Base-by-base conservation (phyloP, 2,113 vertebrate genomes). In the Grallaria varia region DNA sequence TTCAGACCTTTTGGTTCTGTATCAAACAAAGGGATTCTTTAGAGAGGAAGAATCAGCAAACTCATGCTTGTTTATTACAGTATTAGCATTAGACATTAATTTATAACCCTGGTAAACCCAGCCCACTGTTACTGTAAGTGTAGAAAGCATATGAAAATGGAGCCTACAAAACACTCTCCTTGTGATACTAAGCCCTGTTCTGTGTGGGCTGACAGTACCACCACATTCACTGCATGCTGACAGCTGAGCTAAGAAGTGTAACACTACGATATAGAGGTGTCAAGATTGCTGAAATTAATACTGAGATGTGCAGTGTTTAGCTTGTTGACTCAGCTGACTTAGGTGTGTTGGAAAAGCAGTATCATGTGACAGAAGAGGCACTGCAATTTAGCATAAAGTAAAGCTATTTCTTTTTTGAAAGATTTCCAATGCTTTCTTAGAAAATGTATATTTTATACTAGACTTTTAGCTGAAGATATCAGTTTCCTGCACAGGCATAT, bases 271-370 rank as follows among this genome's bases (percentile, higher is more conserved):
- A 93, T n/a, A 96, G 89, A 90, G 84, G 85, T 84, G 89, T 93
- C 77, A 80, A 80, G 56, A 74, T 35, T 91, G 62, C 81, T 79
- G 91, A 93, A 96, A 90, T 95, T 94, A 96, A 95, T 94, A 81
- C 49, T 6, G 58, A 68, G 79, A 66, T 81, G 76, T 79, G 49
- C 64, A 18, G 68, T 31, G 62, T 68, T 96, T 50, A 53, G 47
- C 64, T 90, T 76, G 87, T 94, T 94, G 92, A 93, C 67, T 91
- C 94, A 96, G 95, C 75, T 91, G 87, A 67, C 93, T 96, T 9
- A 74, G 92, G 86, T 87, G 83, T 23, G 53, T 45, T 87, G 42
- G 52, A 82, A 45, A 67, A 95, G 69, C 73, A 35, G 60, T 21
- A 83, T 52, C 88, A 58, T 33, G 44, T 35, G 67, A 56, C 47